Evolutionary conservation across 2,888 invertebrate species (phyloP), one percentile per base, ranked within the genome.

Genomic region (Elegia similella): DNA sequence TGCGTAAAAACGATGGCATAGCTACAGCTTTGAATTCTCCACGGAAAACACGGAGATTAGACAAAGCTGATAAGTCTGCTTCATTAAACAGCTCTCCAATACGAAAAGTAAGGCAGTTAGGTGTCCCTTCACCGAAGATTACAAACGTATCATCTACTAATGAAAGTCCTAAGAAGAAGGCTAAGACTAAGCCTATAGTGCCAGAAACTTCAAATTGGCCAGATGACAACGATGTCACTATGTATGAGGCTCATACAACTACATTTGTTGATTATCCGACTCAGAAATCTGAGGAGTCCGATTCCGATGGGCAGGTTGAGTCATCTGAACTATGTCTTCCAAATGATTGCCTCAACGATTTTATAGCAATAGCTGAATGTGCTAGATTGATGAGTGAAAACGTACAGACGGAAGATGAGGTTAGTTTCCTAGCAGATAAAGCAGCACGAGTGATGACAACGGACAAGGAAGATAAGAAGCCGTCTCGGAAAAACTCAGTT

Each of bases 171-270:
- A 88, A 88, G 46, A 89, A 88, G 65, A 85, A 85, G 57, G 68
- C 82, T 0, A 88, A 86, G 52, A 59, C 73, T 15, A 90, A 88
- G 59, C n/a, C n/a, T n/a, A 56, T 76, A 10, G 80, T 85, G 0
- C 84, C 79, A 0, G 80, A 79, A 50, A 75, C 82, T 10, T 70
- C 76, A 0, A 78, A 71, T 7, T 85, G 84, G 69, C 74, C 72
- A 13, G 88, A 84, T 13, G 91, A 91, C 42, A 87, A 84, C 57
- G 92, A 92, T 60, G 76, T 92, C 0, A 92, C 91, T 0, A 91
- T 92, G 92, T 92, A 92, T 2, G 92, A 92, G 64, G 79, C 89
- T 0, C 89, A 89, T 42, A 88, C 90, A n/a, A 88, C 89, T 0
- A 88, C 88, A 0, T 82, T 80, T 58, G 75, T 81, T 0, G 90